Conservation (phyloP, 2,888 invertebrate species). For the Hypselothyrea guttata region DNA sequence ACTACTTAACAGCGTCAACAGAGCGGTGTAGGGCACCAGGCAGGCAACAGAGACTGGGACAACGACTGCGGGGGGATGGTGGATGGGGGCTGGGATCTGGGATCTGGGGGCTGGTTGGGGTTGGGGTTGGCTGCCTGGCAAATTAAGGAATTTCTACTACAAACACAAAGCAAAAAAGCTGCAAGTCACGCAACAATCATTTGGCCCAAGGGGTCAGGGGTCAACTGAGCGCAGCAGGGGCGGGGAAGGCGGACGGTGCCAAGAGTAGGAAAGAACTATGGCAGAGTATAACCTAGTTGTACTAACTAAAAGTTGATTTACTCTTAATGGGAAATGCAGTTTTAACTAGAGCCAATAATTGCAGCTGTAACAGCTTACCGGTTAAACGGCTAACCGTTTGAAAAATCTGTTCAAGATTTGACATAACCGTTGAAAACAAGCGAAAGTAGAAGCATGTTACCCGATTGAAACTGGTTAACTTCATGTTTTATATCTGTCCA, state of each 20-base stretch:
- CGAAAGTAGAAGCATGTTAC: too few species aligned
- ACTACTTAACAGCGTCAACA: slow-evolving; percentile 75
- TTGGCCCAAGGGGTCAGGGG: slow-evolving; percentile 41
- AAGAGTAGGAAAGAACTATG: slow-evolving; percentile 4
- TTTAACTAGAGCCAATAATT: too few species aligned
- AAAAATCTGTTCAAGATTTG: too few species aligned
- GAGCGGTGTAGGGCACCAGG: not conserved
- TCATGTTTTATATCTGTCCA: too few species aligned
- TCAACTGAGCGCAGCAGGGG: not conserved
- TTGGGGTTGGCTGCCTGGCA: slow-evolving; percentile 47
- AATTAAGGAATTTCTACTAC: slow-evolving; percentile 71
- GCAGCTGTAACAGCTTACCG: too few species aligned
- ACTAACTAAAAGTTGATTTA: too few species aligned
- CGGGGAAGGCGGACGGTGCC: not conserved
- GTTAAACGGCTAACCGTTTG: too few species aligned
- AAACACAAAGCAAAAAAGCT: slow-evolving; percentile 62
- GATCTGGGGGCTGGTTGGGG: not conserved
- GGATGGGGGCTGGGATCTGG: too few species aligned
- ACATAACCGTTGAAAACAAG: too few species aligned
- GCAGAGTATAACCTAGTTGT: not conserved
- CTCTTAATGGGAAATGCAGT: not conserved
- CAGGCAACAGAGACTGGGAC: not conserved
- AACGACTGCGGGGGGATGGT: not conserved
- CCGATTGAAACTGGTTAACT: too few species aligned
- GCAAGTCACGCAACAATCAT: slow-evolving; percentile 80